These are phyloP conservation scores for Spatulosminthurus flaviceps DNA, from an alignment of 2,888 invertebrate species.

Conservation along the genomic window DNA sequence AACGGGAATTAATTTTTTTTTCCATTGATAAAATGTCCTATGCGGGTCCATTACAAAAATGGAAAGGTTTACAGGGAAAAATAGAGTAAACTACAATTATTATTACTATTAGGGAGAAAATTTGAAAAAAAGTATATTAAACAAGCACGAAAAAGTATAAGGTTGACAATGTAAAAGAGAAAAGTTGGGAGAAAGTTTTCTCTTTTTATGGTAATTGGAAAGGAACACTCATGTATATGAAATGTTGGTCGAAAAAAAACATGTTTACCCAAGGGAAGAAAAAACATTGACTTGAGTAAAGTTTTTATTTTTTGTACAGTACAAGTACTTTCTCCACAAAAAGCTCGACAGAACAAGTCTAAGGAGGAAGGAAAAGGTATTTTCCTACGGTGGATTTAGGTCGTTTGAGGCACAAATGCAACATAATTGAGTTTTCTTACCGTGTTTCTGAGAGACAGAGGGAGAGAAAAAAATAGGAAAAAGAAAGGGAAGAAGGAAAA, in stretches of 20 bases:
- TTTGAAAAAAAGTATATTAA: not conserved
- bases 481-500: too few relatives aligned
- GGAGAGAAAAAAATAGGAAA: not conserved
- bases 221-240: not conserved
- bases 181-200: slow-evolving; percentile 5
- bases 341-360: not conserved
- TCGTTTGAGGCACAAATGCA: too few relatives aligned
- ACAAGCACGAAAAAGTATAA: not conserved
- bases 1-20: too few relatives aligned
- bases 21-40: too few relatives aligned
- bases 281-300: slow-evolving; percentile 4
- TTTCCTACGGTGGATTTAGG: too few relatives aligned
- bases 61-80: too few relatives aligned
- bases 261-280: not conserved
- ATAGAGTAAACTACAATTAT: not conserved
- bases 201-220: slow-evolving; percentile 6
- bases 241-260: slow-evolving; percentile 3
- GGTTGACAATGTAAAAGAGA: not conserved
- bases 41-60: too few relatives aligned
- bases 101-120: not conserved
- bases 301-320: not conserved
- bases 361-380: not conserved
- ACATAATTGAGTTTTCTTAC: too few relatives aligned
- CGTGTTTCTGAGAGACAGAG: not conserved
- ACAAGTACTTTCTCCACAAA: not conserved